A percentile compares a stretch with the other conserved stretches of the same genome.
Evolutionary conservation across 1,140 invertebrate genomes (phyloP).

Genomic region (Wiebesia pumilae): DNA sequence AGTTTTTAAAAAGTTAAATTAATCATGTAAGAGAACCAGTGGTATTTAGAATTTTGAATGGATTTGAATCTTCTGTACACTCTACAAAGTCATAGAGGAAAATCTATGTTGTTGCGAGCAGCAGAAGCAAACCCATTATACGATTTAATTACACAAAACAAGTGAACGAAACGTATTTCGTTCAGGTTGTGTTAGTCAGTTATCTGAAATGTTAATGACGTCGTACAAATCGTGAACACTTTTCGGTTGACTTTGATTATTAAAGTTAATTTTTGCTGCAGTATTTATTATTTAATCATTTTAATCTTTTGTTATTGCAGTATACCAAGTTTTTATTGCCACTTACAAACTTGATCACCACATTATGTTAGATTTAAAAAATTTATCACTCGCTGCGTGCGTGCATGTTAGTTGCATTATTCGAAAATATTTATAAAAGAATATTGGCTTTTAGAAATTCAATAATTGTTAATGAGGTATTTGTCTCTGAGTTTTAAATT

Average conservation of each 20-base stretch:
- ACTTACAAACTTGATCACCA: background rate
- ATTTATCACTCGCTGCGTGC: background rate
- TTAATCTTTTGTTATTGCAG: background rate
- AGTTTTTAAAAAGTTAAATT: constrained; percentile 57
- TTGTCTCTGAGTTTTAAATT: background rate
- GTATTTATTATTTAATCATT: background rate
- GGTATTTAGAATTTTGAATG: constrained; percentile 41
- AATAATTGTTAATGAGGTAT: background rate
- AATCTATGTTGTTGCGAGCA: constrained; percentile 50
- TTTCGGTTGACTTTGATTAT: background rate
- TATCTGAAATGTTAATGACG: background rate
- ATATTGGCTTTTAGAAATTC: background rate
- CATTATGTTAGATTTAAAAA: background rate
- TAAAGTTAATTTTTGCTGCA: background rate
- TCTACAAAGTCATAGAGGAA: constrained; percentile 47
- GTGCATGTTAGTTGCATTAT: background rate
- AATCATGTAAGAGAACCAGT: constrained; percentile 55
- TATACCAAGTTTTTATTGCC: background rate
- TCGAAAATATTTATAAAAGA: background rate
- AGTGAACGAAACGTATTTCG: constrained; percentile 42
- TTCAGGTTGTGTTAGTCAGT: constrained; percentile 35
- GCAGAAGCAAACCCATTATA: constrained; percentile 20
- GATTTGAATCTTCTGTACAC: constrained; percentile 19
- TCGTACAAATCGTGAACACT: background rate
- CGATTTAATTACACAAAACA: constrained; percentile 32